These are phyloP conservation scores for Chalcis sispes DNA, from an alignment of 2,888 invertebrate species.

Conservation along the genomic window DNA sequence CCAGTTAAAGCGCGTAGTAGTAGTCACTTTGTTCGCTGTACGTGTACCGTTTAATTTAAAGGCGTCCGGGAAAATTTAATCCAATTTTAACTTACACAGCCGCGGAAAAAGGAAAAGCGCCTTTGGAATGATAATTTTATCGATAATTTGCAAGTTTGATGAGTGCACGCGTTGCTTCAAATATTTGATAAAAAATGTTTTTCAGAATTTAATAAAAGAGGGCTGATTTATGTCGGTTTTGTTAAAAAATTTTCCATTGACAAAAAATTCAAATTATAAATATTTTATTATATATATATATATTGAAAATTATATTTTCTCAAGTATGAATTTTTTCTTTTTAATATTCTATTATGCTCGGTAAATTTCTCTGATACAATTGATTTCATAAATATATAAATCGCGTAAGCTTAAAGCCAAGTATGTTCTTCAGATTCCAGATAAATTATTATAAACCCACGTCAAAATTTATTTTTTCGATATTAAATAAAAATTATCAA, in stretches of 20 bases:
- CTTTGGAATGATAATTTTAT: slow-evolving; percentile 32
- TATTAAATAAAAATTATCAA: too few relatives aligned
- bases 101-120: not conserved
- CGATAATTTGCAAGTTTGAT: slow-evolving; percentile 10
- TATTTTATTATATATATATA: too few relatives aligned
- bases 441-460: too few relatives aligned
- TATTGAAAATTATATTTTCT: too few relatives aligned
- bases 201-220: not conserved
- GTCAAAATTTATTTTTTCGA: too few relatives aligned
- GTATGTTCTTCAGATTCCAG: too few relatives aligned
- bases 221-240: not conserved
- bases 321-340: too few relatives aligned
- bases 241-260: not conserved
- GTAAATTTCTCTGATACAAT: not conserved
- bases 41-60: slow-evolving; percentile 38
- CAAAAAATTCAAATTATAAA: too few relatives aligned
- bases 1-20: slow-evolving; percentile 28
- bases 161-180: not conserved
- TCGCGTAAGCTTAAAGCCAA: not conserved
- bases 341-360: not conserved
- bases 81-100: slow-evolving; percentile 28
- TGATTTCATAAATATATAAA: not conserved
- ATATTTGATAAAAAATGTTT: not conserved
- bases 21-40: slow-evolving; percentile 21
- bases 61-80: slow-evolving; percentile 32